Evolutionary conservation across 2,888 invertebrate species (phyloP).

Genomic region (Acanthacorydalis orientalis): DNA sequence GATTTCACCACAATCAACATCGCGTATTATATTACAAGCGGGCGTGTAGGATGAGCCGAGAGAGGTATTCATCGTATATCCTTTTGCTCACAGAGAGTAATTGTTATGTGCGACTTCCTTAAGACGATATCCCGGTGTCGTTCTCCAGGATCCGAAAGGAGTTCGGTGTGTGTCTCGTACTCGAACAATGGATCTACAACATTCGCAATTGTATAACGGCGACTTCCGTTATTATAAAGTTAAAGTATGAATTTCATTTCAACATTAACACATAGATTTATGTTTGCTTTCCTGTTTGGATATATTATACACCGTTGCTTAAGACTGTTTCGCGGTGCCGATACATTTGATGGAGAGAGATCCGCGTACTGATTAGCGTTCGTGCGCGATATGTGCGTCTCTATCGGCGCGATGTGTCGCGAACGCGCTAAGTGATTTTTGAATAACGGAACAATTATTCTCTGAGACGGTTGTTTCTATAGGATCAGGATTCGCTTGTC

Average conservation of each 20-base stretch:
- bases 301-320: neutral
- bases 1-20: too few species aligned
- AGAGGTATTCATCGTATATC: too few species aligned
- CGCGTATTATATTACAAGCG: too few species aligned
- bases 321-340: too few species aligned
- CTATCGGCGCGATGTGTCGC: too few species aligned
- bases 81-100: neutral
- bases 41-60: too few species aligned
- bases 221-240: constrained; percentile 5
- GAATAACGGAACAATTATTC: too few species aligned
- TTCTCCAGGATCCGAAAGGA: neutral
- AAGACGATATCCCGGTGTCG: neutral
- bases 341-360: too few species aligned
- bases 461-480: too few species aligned
- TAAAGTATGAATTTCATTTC: constrained; percentile 6
- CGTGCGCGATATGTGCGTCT: too few species aligned
- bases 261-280: constrained; percentile 2
- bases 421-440: too few species aligned
- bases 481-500: neutral
- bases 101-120: neutral
- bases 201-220: constrained; percentile 5
- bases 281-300: constrained; percentile 1
- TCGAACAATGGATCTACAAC: neutral
- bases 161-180: neutral
- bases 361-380: too few species aligned